Evolutionary conservation across 92 coral and sea anemone species (phyloP), one percentile per base, ranked within the genome.

Genomic region (Phenganax stokvisi): DNA sequence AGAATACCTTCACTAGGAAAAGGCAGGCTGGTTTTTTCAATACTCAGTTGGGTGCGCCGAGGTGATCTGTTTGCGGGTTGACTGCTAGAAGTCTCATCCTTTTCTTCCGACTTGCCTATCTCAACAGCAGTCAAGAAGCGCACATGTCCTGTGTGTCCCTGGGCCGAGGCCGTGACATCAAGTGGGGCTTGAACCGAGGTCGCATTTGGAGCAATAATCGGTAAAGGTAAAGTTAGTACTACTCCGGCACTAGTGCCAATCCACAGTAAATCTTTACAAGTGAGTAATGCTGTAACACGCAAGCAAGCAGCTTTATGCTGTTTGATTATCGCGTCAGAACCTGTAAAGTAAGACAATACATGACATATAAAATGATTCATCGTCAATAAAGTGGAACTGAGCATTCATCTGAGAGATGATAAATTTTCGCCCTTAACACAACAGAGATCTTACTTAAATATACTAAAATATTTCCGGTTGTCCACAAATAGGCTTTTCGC

Each of bases 241-340:
- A 96, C 99, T 47, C 99, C 99, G 27, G 99, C 99, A 88, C 99
- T 96, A 13, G 99, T 96, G 71, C 99, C 99, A 85, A 96, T 96
- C 99, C 99, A 96, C 16, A 96, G 80, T 6, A 96, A 87, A 29
- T 96, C 99, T 85, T 92, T 96, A 51, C 99, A 96, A 28, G 97
- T 90, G 25, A 96, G 84, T 69, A 96, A 82, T n/a, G 99, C 89
- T 1, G 99, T 96, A 11, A 96, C 93, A 7, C 99, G 99, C 15
- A 96, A 84, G 77, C 99, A 96, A 0, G 99, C 99, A 20, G 97
- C 96, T 79, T 96, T 96, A 89, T 96, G 99, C 74, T 96, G 99
- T 57, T 97, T 97, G 62, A 96, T 96, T 63, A 96, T 96, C 20
- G 99, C 99, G 67, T 96, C 99, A 74, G 99, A 96, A 67, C 99